Base-by-base conservation (phyloP, 2,888 invertebrate species). In the Leptopilina syphax region DNA sequence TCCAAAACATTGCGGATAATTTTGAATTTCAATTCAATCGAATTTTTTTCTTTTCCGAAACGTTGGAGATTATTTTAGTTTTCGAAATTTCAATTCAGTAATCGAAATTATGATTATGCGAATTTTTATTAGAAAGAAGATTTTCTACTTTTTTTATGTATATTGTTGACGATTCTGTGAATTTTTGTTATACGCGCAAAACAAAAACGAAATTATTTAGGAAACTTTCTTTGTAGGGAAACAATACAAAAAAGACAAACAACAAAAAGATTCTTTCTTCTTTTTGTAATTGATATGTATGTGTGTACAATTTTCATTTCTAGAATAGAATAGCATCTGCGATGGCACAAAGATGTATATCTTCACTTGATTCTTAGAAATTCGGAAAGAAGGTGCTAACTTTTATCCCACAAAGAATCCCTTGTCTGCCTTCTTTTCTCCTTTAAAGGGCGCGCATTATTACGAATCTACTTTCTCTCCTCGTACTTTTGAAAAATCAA, bases 331-430 rank as follows among this genome's bases (percentile, higher is more conserved):
- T 50, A 27, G 50, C 50, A 13, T 47, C 24, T 47, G 47, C 9
- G 9, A 1, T 47, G 47, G 44, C 47, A 68, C 47, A 68, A 47
- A 68, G 44, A 68, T 34, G 34, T 9, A 12, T 68, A 24, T 44
- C n/a, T 9, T 68, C n/a, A 47, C 68, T 68, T 24, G 27, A 54
- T 73, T 73, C 73, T 73, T n/a, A 57, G 57, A 54, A 73, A 10
- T 57, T 73, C 34, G 73, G 9, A 73, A 73, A 34, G n/a, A 73
- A 73, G 57, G 73, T 73, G 57, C 57, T 73, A 73, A 73, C 73
- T 73, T 63, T 73, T 73, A 13, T 73, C 34, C 9, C 8, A 73
- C 73, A 73, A 57, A 57, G 73, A 73, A 73, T 57, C 24, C 73
- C 73, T 57, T 73, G 73, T 57, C n/a, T n/a, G 57, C n/a, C 50